Conservation (phyloP, 2,113 vertebrate genomes). For the Macaca nemestrina region DNA sequence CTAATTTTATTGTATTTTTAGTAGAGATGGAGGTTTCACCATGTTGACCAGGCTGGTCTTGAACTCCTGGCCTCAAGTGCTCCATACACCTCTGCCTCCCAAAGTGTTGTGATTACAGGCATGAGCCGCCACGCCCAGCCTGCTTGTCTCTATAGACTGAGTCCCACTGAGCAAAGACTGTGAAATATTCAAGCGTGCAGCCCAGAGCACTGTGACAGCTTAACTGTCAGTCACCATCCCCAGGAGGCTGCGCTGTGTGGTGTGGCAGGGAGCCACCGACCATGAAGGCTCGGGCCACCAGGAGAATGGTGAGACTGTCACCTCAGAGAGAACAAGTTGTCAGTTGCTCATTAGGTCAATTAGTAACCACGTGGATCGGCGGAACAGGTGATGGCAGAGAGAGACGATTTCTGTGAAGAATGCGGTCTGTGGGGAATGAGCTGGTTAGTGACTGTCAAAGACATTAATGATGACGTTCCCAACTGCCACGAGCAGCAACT, state of each 20-base stretch:
- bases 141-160: background rate
- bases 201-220: background rate
- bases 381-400: background rate
- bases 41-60: too few species aligned
- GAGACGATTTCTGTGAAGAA: background rate
- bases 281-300: background rate
- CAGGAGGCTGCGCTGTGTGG: rapidly evolving
- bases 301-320: background rate
- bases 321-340: background rate
- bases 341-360: background rate
- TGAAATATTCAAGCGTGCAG: background rate
- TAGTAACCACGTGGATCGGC: background rate
- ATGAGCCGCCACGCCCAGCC: too few species aligned
- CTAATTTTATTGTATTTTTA: too few species aligned
- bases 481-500: background rate
- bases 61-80: too few species aligned
- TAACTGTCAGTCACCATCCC: background rate
- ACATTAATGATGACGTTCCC: background rate
- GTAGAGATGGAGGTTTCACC: too few species aligned
- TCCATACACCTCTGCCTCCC: too few species aligned
- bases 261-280: background rate
- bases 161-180: background rate
- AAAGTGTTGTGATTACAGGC: too few species aligned
- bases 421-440: background rate
- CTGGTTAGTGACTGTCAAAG: background rate